Percentiles rank a stretch among this genome's conserved stretches.
Conservation (phyloP, 2,888 invertebrate genomes). For the Pachliopta kotzebuea region DNA sequence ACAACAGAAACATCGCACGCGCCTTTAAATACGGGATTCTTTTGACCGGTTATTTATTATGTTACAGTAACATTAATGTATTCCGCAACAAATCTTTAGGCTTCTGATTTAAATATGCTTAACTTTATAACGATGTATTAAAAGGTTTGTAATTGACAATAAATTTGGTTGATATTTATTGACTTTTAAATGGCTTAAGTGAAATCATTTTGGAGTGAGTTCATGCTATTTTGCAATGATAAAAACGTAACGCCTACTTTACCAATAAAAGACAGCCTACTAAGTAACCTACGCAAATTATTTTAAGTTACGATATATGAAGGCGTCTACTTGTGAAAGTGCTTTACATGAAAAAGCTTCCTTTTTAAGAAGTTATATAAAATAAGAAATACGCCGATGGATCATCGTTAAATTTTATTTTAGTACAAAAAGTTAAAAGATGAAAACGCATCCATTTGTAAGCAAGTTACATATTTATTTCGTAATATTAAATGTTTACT, state of each 20-base stretch:
- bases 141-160: slow-evolving; percentile 15
- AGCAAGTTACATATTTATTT: too few species aligned
- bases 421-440: too few species aligned
- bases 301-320: background rate
- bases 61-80: slow-evolving; percentile 12
- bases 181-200: slow-evolving; percentile 8
- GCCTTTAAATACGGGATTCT: slow-evolving; percentile 26
- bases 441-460: too few species aligned
- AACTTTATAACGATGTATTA: slow-evolving; percentile 21
- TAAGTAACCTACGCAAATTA: background rate
- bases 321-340: background rate
- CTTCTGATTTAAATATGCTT: slow-evolving; percentile 18
- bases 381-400: background rate
- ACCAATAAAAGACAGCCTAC: background rate
- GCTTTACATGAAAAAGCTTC: background rate
- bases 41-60: slow-evolving; percentile 19
- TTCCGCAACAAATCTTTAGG: slow-evolving; percentile 16
- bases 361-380: background rate
- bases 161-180: slow-evolving; percentile 16
- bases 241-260: background rate
- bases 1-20: slow-evolving; percentile 35
- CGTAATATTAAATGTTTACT: too few species aligned
- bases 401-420: too few species aligned
- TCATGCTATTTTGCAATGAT: background rate
- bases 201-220: slow-evolving; percentile 15